Percentiles rank a stretch among this genome's conserved stretches.
phyloP scores from a whole-genome alignment of 1,140 invertebrate genomes.

The Plutomurus gul region DNA sequence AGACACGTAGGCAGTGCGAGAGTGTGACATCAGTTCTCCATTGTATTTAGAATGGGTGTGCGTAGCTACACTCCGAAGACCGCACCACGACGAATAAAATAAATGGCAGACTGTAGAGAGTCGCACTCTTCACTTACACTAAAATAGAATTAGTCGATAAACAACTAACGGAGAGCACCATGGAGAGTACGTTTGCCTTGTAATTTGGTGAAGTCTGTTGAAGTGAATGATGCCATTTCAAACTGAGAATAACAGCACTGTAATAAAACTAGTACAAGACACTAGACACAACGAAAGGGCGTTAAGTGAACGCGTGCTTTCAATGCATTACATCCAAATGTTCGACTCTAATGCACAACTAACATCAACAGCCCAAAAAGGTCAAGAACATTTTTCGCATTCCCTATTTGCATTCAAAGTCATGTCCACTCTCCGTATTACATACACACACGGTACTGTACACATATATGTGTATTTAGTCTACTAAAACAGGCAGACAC shows the following conservation, averaged over 20 bases:
- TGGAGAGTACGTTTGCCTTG: background rate
- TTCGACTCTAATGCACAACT: background rate
- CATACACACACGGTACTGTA: background rate
- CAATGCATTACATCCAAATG: background rate
- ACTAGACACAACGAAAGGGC: background rate
- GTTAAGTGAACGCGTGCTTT: background rate
- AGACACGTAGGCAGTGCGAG: too few species aligned
- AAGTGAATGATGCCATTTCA: too few species aligned
- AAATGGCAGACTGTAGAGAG: background rate
- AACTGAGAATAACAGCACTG: too few species aligned
- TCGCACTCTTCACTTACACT: background rate
- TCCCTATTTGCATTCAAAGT: background rate
- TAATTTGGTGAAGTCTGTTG: too few species aligned
- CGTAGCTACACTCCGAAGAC: too few species aligned
- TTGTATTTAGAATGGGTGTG: too few species aligned
- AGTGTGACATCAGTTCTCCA: too few species aligned
- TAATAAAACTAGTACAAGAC: too few species aligned
- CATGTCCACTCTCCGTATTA: background rate
- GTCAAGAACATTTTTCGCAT: constrained; percentile 24
- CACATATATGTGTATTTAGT: too few species aligned
- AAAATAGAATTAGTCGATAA: background rate
- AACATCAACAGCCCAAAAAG: background rate
- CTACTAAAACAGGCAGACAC: too few species aligned
- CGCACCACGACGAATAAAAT: too few species aligned
- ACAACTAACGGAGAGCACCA: background rate